Evolutionary conservation across 2,888 invertebrate species (phyloP).

Genomic region (Yponomeuta plumbellus): DNA sequence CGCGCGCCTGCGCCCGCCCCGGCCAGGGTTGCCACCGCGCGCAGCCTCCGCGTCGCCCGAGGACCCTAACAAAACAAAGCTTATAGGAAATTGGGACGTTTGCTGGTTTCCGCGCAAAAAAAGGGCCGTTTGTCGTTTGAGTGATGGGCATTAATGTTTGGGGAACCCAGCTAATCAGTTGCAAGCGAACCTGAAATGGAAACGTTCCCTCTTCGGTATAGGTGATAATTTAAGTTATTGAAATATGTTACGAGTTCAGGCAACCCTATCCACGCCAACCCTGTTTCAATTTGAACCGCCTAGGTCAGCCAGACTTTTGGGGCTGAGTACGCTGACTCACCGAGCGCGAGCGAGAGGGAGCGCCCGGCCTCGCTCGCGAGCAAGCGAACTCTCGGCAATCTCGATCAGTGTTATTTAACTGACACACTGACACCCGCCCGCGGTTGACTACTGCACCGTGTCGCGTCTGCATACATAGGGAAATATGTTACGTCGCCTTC

Average conservation of each 20-base stretch:
- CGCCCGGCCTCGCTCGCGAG: slow-evolving; percentile 16
- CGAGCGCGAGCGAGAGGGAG: slow-evolving; percentile 18
- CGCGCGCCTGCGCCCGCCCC: slow-evolving; percentile 30
- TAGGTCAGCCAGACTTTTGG: slow-evolving; percentile 7
- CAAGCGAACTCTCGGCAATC: neutral
- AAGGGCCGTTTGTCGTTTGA: neutral
- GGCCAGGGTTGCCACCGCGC: slow-evolving; percentile 6
- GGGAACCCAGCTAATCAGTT: neutral
- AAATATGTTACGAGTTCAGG: neutral
- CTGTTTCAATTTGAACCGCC: slow-evolving; percentile 9
- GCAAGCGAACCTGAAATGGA: neutral
- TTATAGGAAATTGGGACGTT: slow-evolving; percentile 3
- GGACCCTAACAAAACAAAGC: slow-evolving; percentile 1
- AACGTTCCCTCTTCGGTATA: neutral
- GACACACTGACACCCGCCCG: slow-evolving; percentile 14
- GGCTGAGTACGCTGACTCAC: slow-evolving; percentile 15
- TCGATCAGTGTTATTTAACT: slow-evolving; percentile 15
- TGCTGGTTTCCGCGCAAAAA: neutral
- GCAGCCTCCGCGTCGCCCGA: neutral
- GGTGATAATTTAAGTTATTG: neutral
- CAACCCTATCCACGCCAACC: slow-evolving; percentile 9
- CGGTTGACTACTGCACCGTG: neutral
- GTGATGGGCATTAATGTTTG: neutral
- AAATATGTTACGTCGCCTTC: neutral
- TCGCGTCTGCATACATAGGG: neutral